These are phyloP conservation scores for Cataglyphis albicans DNA, from an alignment of 2,888 invertebrate species.

Conservation along the genomic window DNA sequence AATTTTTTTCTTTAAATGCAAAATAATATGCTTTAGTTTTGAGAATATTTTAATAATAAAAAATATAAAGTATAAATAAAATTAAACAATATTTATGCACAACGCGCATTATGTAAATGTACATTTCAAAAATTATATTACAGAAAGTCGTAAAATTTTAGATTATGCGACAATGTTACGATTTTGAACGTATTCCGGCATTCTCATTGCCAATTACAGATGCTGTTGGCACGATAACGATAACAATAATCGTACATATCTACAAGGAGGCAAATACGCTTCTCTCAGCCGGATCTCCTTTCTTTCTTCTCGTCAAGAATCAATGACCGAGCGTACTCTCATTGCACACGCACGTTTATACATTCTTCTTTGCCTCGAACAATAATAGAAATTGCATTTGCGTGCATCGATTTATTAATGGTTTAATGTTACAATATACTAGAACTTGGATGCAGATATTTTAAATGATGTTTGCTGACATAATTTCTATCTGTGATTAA, in stretches of 20 bases:
- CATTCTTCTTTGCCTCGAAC: not conserved
- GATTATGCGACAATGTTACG: not conserved
- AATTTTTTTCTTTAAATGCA: not conserved
- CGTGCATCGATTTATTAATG: constrained; percentile 19
- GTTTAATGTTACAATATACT: constrained; percentile 25
- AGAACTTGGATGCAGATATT: not conserved
- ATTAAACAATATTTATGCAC: not conserved
- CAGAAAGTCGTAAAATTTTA: constrained; percentile 8
- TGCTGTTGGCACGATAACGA: constrained; percentile 12
- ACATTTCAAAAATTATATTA: not conserved
- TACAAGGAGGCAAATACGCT: not conserved
- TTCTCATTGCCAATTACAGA: not conserved
- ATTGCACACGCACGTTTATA: not conserved
- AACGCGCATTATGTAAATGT: not conserved
- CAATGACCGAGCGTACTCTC: not conserved
- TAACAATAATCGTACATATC: constrained; percentile 5
- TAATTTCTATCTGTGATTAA: not conserved
- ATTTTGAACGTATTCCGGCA: not conserved
- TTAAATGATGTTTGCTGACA: not conserved
- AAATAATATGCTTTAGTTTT: constrained; percentile 1
- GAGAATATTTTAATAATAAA: not conserved
- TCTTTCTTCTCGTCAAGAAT: not conserved
- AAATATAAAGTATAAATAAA: not conserved
- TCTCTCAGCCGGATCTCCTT: not conserved
- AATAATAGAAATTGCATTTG: constrained; percentile 15